These are phyloP conservation scores for Acipenser ruthenus DNA, from an alignment of 2,797 vertebrate species.

Conservation along the genomic window DNA sequence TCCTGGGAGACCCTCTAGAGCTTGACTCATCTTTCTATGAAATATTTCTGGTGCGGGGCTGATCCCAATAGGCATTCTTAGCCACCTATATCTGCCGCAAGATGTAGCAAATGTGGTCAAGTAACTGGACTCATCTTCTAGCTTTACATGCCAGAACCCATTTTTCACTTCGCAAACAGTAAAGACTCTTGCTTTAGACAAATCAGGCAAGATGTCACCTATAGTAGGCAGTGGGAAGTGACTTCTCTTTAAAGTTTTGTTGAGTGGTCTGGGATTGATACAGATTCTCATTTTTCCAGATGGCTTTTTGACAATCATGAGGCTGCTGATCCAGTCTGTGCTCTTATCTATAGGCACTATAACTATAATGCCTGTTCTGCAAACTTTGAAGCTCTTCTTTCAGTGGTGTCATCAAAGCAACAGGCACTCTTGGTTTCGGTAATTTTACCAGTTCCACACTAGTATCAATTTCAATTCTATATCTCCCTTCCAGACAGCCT, in stretches of 20 bases:
- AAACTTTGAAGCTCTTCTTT: constrained; percentile 12
- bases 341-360: constrained; percentile 5
- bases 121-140: constrained; percentile 21
- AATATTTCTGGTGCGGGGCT: constrained; percentile 19
- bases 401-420: constrained; percentile 14
- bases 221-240: constrained; percentile 15
- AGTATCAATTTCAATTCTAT: constrained; percentile 16
- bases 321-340: constrained; percentile 11
- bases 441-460: constrained; percentile 9
- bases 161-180: constrained; percentile 28
- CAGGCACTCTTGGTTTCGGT: constrained; percentile 12
- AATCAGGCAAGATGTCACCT: constrained; percentile 7
- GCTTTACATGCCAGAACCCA: constrained; percentile 18
- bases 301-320: constrained; percentile 8
- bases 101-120: constrained; percentile 20
- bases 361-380: neutral
- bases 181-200: constrained; percentile 19
- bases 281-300: neutral
- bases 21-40: constrained; percentile 18
- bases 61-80: constrained; percentile 12
- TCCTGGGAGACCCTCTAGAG: constrained; percentile 9
- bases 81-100: constrained; percentile 13
- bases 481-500: constrained; percentile 9
- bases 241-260: constrained; percentile 6
- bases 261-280: constrained; percentile 4